Evolutionary conservation across 2,113 vertebrate genomes (phyloP).

Genomic region (Stercorarius parasiticus): DNA sequence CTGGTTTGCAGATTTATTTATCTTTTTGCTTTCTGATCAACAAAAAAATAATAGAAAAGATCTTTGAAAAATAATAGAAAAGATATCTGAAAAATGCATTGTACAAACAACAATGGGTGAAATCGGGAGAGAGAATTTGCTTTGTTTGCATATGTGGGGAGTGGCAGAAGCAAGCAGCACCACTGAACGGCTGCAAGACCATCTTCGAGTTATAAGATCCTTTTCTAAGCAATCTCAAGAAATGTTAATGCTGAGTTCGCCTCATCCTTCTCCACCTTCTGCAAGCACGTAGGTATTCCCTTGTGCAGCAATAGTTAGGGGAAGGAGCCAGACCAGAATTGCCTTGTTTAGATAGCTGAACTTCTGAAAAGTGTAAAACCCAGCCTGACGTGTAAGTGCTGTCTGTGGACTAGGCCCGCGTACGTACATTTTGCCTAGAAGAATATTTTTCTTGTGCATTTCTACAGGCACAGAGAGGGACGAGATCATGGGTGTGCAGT

Average conservation of each 20-base stretch:
- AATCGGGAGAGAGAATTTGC: background rate
- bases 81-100: background rate
- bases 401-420: background rate
- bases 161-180: background rate
- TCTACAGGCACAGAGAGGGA: background rate
- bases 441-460: background rate
- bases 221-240: background rate
- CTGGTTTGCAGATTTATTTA: background rate
- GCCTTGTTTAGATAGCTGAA: background rate
- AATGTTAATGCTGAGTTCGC: background rate
- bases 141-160: background rate
- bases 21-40: background rate
- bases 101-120: background rate
- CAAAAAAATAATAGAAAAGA: background rate
- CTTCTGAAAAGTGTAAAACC: background rate
- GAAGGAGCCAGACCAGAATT: background rate
- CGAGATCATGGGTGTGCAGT: background rate
- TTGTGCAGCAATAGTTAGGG: background rate
- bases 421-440: background rate
- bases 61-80: background rate
- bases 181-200: background rate
- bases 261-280: background rate
- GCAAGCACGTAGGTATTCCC: background rate
- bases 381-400: background rate
- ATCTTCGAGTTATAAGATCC: background rate